Conservation (phyloP, 2,888 invertebrate species). For the Metallyticus violacea region DNA sequence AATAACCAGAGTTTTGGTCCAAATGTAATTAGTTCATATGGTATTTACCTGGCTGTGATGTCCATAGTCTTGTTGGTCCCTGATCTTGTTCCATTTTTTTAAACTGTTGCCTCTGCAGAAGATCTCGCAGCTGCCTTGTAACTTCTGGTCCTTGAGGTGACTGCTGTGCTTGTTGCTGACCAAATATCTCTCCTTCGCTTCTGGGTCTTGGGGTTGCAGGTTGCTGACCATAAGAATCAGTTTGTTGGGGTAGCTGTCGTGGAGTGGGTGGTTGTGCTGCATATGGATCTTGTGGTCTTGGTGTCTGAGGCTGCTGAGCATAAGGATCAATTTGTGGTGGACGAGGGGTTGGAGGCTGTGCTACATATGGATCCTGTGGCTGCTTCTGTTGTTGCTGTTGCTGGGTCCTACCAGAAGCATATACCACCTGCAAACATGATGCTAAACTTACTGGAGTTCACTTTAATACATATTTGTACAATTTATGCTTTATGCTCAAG, state of each 20-base stretch:
- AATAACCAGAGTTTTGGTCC: too few relatives aligned
- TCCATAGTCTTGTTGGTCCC: conserved; percentile 32
- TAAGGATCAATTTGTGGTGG: conserved; percentile 22
- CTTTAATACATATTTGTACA: too few relatives aligned
- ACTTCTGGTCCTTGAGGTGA: conserved; percentile 32
- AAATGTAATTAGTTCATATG: too few relatives aligned
- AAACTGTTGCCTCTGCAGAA: conserved; percentile 73
- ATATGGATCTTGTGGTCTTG: conserved; percentile 38
- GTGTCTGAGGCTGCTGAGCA: background rate
- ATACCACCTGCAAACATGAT: background rate
- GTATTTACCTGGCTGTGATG: background rate
- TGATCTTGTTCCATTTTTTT: conserved; percentile 54
- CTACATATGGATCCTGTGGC: conserved; percentile 36
- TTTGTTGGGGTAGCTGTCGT: conserved; percentile 33
- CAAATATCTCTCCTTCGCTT: conserved; percentile 15
- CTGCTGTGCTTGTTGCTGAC: conserved; percentile 8
- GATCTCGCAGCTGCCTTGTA: conserved; percentile 65
- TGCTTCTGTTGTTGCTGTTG: background rate
- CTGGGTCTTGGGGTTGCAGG: conserved; percentile 36
- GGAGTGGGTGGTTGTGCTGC: conserved; percentile 36
- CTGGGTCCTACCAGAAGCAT: background rate
- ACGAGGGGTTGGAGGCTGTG: conserved; percentile 36
- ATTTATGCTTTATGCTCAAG: too few relatives aligned
- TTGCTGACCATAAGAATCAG: conserved; percentile 37
- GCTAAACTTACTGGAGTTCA: too few relatives aligned